These are phyloP conservation scores for Mesorhabditis sp. DNA, from an alignment of 2,888 invertebrate species.

Conservation along the genomic window DNA sequence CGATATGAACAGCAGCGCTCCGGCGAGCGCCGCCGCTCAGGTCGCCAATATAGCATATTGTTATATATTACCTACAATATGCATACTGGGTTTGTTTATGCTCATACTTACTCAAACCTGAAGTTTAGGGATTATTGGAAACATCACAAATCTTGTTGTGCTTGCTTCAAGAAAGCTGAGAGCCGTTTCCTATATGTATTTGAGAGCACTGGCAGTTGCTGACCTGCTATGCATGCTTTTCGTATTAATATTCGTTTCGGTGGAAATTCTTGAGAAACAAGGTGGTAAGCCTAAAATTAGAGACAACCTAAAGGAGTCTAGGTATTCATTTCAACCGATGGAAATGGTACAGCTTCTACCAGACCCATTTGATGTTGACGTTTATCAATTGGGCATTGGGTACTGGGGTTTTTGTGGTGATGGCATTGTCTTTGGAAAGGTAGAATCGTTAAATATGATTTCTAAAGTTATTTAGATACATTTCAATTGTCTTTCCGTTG, in stretches of 20 bases:
- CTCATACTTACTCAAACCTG: slow-evolving; percentile 7
- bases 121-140: slow-evolving; percentile 38
- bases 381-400: slow-evolving; percentile 58
- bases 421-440: slow-evolving; percentile 54
- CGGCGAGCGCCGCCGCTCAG: slow-evolving; percentile 27
- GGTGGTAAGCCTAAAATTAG: background rate
- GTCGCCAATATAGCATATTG: slow-evolving; percentile 51
- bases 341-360: slow-evolving; percentile 43
- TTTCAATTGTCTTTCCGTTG: slow-evolving; percentile 57
- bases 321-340: slow-evolving; percentile 38
- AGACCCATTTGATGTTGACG: slow-evolving; percentile 53
- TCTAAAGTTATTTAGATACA: slow-evolving; percentile 28
- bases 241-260: slow-evolving; percentile 49
- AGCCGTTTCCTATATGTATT: slow-evolving; percentile 56
- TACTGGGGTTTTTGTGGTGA: slow-evolving; percentile 55
- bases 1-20: slow-evolving; percentile 4
- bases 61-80: slow-evolving; percentile 56
- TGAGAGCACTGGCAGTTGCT: slow-evolving; percentile 43
- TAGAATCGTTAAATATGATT: background rate
- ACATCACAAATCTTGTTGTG: slow-evolving; percentile 54
- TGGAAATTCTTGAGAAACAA: slow-evolving; percentile 41
- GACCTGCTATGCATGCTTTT: slow-evolving; percentile 58
- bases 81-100: slow-evolving; percentile 16
- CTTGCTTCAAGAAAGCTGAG: slow-evolving; percentile 50
- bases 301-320: background rate